These are phyloP conservation scores for Tolypeutes matacus DNA, from an alignment of 2,797 vertebrate species.

Conservation along the genomic window DNA sequence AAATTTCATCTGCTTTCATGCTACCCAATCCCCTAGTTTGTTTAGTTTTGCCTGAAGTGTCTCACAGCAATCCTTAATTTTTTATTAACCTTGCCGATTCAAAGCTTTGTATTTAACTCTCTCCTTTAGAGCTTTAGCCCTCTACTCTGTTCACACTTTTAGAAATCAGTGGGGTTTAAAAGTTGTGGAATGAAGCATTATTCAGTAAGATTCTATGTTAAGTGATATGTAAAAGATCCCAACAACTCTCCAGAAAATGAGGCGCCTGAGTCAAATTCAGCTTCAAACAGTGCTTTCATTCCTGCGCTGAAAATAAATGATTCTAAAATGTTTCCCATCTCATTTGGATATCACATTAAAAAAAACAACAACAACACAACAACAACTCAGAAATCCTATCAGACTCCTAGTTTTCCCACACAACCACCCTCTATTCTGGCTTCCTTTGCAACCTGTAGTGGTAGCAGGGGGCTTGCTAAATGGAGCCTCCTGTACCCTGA, in stretches of 20 bases:
- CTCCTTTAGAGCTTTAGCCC: conserved; percentile 29
- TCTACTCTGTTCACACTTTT: background rate
- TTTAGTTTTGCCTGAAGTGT: conserved; percentile 69
- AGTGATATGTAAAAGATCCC: background rate
- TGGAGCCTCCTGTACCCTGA: background rate
- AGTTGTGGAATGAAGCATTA: background rate
- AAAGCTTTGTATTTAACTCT: conserved; percentile 50
- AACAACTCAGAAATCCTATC: background rate
- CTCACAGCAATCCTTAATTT: conserved; percentile 80
- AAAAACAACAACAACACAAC: no score
- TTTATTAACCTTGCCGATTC: conserved; percentile 75
- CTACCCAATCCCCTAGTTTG: conserved; percentile 68
- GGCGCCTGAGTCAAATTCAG: background rate
- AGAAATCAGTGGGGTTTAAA: conserved; percentile 18
- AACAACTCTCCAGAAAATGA: background rate
- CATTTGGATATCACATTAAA: background rate
- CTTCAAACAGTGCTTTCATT: background rate
- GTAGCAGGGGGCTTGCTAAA: background rate
- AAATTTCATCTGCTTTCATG: conserved; percentile 76
- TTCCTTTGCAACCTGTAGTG: background rate
- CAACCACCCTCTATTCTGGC: background rate
- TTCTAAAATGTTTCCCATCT: background rate
- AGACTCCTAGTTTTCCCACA: background rate
- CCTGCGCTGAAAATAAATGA: background rate
- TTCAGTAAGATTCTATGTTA: background rate